Percentiles rank a stretch among this genome's conserved stretches.
phyloP scores from a whole-genome alignment of 2,113 vertebrate species.

The Semnopithecus entellus region DNA sequence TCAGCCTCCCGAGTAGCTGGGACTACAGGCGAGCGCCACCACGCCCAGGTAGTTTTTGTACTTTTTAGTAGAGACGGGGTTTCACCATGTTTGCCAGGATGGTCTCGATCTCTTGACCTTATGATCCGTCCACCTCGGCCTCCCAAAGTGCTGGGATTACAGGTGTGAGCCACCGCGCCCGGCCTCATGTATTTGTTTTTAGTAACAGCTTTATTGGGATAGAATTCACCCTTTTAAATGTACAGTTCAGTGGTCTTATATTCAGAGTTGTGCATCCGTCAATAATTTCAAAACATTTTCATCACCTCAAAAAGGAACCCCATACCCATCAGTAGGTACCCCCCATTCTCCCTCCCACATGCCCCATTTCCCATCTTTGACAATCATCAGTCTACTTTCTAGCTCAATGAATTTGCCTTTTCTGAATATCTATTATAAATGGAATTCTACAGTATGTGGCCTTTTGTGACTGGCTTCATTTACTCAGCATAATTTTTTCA shows the following conservation, averaged over 20 bases:
- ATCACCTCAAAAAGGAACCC: background rate
- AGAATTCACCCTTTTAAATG: background rate
- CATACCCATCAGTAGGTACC: accelerated
- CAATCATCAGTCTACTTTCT: background rate
- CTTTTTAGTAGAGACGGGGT: too few relatives aligned
- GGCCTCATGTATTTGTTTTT: background rate
- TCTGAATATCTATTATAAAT: background rate
- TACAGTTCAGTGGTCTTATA: background rate
- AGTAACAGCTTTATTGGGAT: background rate
- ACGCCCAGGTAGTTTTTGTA: too few relatives aligned
- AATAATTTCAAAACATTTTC: background rate
- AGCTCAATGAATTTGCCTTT: background rate
- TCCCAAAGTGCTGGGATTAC: too few relatives aligned
- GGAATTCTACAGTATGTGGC: background rate
- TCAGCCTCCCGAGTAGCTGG: too few relatives aligned
- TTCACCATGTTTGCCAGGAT: too few relatives aligned
- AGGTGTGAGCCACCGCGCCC: too few relatives aligned
- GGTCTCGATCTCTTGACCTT: too few relatives aligned
- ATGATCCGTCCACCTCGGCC: too few relatives aligned
- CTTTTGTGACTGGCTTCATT: background rate
- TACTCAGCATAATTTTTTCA: background rate
- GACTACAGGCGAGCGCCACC: too few relatives aligned
- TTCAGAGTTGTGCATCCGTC: background rate
- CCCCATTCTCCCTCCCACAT: background rate
- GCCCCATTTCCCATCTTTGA: background rate